Percentiles rank a stretch among this genome's conserved stretches.
Evolutionary conservation across 2,888 invertebrate genomes (phyloP).

Genomic region (Cataglyphis cursor): DNA sequence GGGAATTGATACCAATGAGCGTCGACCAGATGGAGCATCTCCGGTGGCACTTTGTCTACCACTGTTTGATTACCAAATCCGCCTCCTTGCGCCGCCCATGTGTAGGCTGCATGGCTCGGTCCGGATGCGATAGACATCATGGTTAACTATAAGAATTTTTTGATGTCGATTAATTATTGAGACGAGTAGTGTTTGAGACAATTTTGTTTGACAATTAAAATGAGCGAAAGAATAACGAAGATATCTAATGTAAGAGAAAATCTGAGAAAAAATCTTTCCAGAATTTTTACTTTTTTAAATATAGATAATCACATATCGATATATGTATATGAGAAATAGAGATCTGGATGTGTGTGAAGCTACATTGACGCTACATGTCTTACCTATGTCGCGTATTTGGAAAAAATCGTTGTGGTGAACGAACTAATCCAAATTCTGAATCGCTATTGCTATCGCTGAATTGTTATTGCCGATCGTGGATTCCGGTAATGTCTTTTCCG

Average conservation of each 20-base stretch:
- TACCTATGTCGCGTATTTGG: conserved; percentile 78
- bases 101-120: conserved; percentile 87
- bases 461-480: conserved; percentile 69
- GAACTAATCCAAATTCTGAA: conserved; percentile 82
- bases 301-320: background rate
- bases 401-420: conserved; percentile 82
- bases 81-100: conserved; percentile 82
- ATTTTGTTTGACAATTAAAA: background rate
- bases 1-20: conserved; percentile 96
- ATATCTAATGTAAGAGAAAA: background rate
- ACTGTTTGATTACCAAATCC: conserved; percentile 91
- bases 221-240: background rate
- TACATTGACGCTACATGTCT: conserved; percentile 36
- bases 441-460: conserved; percentile 43
- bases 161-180: conserved; percentile 7
- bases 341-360: background rate
- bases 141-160: conserved; percentile 50
- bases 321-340: background rate
- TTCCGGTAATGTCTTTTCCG: conserved; percentile 65
- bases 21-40: conserved; percentile 92
- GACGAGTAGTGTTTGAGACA: background rate
- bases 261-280: background rate
- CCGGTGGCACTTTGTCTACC: conserved; percentile 92
- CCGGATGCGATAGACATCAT: conserved; percentile 86
- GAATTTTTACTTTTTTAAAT: background rate